Base-by-base conservation (phyloP, 2,797 vertebrate species). In the Serranus cabrilla region DNA sequence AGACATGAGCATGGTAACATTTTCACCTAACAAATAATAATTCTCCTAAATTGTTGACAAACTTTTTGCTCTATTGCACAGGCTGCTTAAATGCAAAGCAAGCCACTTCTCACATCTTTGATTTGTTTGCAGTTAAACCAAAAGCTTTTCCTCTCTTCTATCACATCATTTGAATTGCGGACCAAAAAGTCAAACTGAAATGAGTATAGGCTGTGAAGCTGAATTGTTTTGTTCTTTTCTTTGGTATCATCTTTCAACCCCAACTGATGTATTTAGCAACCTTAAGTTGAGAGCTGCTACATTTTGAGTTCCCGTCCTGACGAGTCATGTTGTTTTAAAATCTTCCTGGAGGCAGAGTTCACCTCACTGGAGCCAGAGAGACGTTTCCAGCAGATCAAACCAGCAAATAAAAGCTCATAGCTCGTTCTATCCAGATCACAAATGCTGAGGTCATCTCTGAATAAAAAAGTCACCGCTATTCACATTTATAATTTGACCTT, bases 351-450 rank as follows among this genome's bases (percentile, higher is more conserved):
- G 58, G 64, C 71, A n/a, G 59, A 79, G 49, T 54, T 23, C 51
- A 46, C 43, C 18, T 54, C 37, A 49, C 20, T 39, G 20, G 57
- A 76, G 64, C 40, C 16, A 13, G 46, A 74, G 4, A 63, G 13
- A 74, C 57, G n/a, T 57, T 34, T 63, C 31, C 13, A 40, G 34
- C n/a, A 4, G 47, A 68, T 69, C 40, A 61, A 66, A 78, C 52
- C 5, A 61, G 18, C 49, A 72, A 68, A 74, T 45, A 47, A 68
- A 43, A 76, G 61, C 9, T 0, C 43, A 40, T 23, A 74, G 71
- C 71, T 87, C 65, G 23, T 78, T 80, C 25, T 31, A 76, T 89
- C 57, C 78, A 84, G 65, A 78, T 81, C 70, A 72, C 71, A 68
- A 71, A 77, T 13, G 42, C 50, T 70, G 43, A 62, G 77, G 20